phyloP scores from a whole-genome alignment of 2,797 vertebrate species.

The Syncerus caffer region DNA sequence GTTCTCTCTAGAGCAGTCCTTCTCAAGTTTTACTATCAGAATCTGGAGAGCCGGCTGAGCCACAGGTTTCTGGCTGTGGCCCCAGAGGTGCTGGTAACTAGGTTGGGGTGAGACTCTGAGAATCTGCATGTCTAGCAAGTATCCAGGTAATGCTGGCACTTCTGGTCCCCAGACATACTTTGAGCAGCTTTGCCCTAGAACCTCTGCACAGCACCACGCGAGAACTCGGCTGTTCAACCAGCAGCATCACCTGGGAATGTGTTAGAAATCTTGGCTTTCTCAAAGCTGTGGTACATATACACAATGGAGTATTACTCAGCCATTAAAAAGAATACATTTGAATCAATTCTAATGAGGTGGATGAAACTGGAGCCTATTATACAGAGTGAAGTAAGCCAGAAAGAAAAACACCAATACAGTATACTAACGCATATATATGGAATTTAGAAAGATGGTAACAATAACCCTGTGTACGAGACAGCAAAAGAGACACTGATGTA shows the following conservation, averaged over 20 bases:
- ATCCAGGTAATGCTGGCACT: accelerated
- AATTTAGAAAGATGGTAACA: too few relatives aligned
- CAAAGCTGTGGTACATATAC: too few relatives aligned
- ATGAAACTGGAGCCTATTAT: too few relatives aligned
- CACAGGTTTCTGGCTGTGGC: background rate
- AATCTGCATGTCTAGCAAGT: background rate
- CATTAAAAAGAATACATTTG: too few relatives aligned
- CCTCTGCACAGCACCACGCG: background rate
- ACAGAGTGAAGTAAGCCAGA: too few relatives aligned
- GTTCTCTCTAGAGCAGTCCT: background rate
- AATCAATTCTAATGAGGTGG: too few relatives aligned
- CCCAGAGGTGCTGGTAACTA: background rate
- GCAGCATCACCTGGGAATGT: background rate
- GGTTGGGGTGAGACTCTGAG: too few relatives aligned
- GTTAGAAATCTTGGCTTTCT: background rate
- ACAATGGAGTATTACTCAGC: too few relatives aligned
- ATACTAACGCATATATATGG: too few relatives aligned
- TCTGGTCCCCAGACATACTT: accelerated
- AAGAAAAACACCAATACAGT: too few relatives aligned
- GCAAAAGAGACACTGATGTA: too few relatives aligned
- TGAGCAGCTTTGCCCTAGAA: background rate
- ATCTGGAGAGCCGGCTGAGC: background rate
- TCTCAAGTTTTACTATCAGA: background rate
- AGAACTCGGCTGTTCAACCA: accelerated
- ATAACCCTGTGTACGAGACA: too few relatives aligned